These are phyloP conservation scores for Acrocyrtus sp. DNA, from an alignment of 2,888 invertebrate species.

Conservation along the genomic window DNA sequence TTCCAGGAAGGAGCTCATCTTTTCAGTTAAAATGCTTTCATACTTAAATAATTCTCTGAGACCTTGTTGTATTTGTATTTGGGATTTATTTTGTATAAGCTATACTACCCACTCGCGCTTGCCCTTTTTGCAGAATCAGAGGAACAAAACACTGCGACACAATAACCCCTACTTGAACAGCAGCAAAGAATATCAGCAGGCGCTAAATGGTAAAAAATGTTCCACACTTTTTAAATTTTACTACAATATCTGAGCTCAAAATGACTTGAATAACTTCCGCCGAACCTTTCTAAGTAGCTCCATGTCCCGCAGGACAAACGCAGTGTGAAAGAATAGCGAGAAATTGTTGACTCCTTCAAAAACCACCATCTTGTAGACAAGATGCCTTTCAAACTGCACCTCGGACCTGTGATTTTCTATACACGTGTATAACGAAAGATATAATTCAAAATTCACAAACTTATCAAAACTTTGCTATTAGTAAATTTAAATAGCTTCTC, in stretches of 20 bases:
- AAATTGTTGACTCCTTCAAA: slow-evolving; percentile 47
- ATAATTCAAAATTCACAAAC: neutral
- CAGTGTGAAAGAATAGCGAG: slow-evolving; percentile 23
- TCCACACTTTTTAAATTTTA: too few relatives aligned
- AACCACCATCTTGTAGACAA: slow-evolving; percentile 36
- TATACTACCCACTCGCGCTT: too few relatives aligned
- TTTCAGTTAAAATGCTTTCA: too few relatives aligned
- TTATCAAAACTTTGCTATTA: neutral
- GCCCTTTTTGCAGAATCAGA: neutral
- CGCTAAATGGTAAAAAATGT: slow-evolving; percentile 14
- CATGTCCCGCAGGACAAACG: slow-evolving; percentile 23
- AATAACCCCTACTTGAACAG: slow-evolving; percentile 15
- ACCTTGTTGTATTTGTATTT: neutral
- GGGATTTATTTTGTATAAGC: slow-evolving; percentile 7
- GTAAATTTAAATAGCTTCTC: neutral
- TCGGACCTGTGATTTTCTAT: slow-evolving; percentile 50
- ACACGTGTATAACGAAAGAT: neutral
- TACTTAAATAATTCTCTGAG: neutral
- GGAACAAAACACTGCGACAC: slow-evolving; percentile 10
- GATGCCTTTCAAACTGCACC: slow-evolving; percentile 39
- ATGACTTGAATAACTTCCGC: too few relatives aligned
- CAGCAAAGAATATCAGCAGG: slow-evolving; percentile 14
- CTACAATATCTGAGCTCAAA: too few relatives aligned
- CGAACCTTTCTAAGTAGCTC: slow-evolving; percentile 2
- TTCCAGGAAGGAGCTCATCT: slow-evolving; percentile 24